phyloP scores from a whole-genome alignment of 2,797 vertebrate genomes.

The Macrochelys suwanniensis region DNA sequence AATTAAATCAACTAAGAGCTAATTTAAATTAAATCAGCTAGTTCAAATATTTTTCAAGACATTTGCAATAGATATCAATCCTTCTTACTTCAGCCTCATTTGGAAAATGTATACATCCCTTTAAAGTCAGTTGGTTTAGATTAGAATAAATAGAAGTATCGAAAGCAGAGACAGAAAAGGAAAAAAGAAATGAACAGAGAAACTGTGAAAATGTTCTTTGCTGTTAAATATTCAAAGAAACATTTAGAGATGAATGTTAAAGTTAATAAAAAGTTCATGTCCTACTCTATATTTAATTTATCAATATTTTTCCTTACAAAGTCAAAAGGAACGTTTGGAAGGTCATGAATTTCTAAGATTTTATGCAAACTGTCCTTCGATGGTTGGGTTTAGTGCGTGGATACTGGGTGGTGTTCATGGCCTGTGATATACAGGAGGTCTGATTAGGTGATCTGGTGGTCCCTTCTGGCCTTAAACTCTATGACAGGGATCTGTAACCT shows the following conservation, averaged over 20 bases:
- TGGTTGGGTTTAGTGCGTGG: background rate
- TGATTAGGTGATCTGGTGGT: background rate
- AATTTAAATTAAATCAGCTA: background rate
- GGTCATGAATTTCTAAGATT: background rate
- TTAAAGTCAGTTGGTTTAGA: background rate
- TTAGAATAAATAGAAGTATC: background rate
- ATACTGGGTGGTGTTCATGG: background rate
- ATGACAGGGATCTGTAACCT: too few species aligned
- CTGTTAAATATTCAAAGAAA: constrained; percentile 52
- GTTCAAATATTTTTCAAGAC: background rate
- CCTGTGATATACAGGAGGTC: background rate
- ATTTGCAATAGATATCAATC: background rate
- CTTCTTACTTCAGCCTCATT: background rate
- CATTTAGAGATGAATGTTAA: constrained; percentile 8
- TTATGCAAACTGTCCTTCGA: background rate
- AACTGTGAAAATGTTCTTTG: background rate
- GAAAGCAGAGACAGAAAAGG: background rate
- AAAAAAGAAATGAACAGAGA: background rate
- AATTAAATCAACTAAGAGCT: background rate
- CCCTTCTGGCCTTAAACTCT: background rate
- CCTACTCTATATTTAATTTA: constrained; percentile 35
- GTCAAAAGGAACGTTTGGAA: background rate
- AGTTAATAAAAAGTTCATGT: constrained; percentile 22
- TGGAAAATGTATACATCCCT: background rate
- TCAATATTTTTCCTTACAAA: constrained; percentile 22